Evolutionary conservation across 2,797 vertebrate species (phyloP).

Genomic region (Malurus splendens): DNA sequence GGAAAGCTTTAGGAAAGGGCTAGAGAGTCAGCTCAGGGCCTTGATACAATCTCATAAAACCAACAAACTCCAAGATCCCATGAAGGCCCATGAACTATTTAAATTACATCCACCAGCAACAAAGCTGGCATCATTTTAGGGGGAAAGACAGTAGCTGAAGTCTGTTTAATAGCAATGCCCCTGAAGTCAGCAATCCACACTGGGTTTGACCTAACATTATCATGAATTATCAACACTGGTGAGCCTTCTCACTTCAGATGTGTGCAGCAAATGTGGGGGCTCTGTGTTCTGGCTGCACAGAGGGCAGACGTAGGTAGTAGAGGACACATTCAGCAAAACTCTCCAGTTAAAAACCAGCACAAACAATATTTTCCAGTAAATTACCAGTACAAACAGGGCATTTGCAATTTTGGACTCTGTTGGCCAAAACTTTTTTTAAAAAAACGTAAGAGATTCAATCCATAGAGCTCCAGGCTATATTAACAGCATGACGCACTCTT

Average conservation of each 20-base stretch:
- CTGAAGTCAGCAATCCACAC: neutral
- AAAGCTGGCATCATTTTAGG: neutral
- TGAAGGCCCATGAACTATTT: neutral
- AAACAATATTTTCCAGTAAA: neutral
- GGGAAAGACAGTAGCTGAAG: neutral
- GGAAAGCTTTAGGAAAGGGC: neutral
- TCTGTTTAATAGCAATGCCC: neutral
- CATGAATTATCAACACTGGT: neutral
- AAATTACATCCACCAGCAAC: neutral
- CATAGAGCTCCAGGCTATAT: neutral
- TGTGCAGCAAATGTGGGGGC: rapidly evolving
- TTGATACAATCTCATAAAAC: neutral
- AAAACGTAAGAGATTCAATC: neutral
- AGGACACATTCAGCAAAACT: neutral
- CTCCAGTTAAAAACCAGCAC: neutral
- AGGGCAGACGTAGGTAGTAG: neutral
- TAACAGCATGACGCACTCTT: neutral
- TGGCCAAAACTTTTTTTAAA: neutral
- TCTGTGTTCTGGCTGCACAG: neutral
- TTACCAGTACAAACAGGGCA: neutral
- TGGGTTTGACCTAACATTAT: neutral
- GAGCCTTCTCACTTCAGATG: neutral
- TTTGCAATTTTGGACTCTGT: neutral
- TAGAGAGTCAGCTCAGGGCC: neutral
- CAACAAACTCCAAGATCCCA: neutral